Base-by-base conservation (phyloP, 2,888 invertebrate genomes). In the Molorchus minor region DNA sequence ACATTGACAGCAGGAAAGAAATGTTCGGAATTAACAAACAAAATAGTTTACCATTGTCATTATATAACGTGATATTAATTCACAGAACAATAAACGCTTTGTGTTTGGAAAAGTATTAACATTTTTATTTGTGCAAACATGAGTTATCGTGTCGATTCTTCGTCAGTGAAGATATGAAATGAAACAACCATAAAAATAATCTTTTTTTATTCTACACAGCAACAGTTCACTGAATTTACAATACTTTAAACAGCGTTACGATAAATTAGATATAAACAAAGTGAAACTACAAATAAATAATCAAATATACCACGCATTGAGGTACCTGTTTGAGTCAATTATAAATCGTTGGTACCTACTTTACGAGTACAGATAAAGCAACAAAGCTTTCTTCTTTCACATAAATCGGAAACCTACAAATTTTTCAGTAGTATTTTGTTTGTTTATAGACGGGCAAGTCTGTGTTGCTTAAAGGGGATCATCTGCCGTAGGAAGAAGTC, bases 351-450 rank as follows among this genome's bases (percentile, higher is more conserved):
- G 10, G 33, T 3, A 10, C 12, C 5, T 10, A 33, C 10, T 33
- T 33, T 33, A 33, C 12, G 33, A 3, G 12, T 10, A 33, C 33
- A n/a, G n/a, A 3, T 3, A n/a, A 3, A 12, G 33, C 12, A 33
- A 33, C 33, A 33, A 33, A 33, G 33, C 33, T 33, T 33, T 33
- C 33, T 12, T 33, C 33, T 33, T n/a, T 3, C 33, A 33, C 33
- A 33, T 33, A 33, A 33, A 33, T 12, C n/a, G 12, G 33, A 12
- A 12, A 33, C 33, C 33, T 33, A 33, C 33, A 33, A 33, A 33
- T 33, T 33, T 33, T 33, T 33, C 33, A 33, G 12, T 33, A 33
- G 10, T 33, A n/a, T 33, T 33, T n/a, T 33, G 33, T 33, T 33
- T 33, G 12, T 33, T 33, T 33, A 33, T n/a, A 33, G 12, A 10